phyloP scores from a whole-genome alignment of 2,113 vertebrate species.

The Mesembrinibis cayennensis region DNA sequence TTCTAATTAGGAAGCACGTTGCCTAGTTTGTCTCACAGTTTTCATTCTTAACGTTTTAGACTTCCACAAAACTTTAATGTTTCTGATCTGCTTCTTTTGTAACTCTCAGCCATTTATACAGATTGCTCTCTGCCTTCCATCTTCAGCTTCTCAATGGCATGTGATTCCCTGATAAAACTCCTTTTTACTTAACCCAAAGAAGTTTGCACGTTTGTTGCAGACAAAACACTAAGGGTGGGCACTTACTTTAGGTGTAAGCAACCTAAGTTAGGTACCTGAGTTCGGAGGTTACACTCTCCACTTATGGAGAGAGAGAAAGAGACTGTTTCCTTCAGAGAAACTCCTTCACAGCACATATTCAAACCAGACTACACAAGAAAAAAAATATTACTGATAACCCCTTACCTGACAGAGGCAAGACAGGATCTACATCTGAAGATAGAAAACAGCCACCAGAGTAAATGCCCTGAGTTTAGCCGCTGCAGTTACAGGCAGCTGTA shows the following conservation, averaged over 20 bases:
- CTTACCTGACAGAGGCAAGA: not conserved
- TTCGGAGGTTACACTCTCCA: not conserved
- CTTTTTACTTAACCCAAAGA: not conserved
- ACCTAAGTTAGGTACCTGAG: fast-evolving
- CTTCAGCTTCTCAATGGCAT: not conserved
- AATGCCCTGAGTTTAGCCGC: fast-evolving
- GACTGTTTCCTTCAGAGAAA: not conserved
- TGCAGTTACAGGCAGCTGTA: fast-evolving
- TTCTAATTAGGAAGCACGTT: not conserved
- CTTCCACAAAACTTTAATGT: not conserved
- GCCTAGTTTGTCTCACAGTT: not conserved
- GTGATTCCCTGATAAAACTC: not conserved
- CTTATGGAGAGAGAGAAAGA: fast-evolving
- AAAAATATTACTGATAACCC: fast-evolving
- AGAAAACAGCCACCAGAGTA: fast-evolving
- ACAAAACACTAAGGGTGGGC: fast-evolving
- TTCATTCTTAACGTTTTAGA: not conserved
- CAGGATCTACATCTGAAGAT: fast-evolving
- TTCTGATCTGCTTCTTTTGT: not conserved
- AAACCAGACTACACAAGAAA: not conserved
- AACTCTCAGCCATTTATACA: not conserved
- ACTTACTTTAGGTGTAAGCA: fast-evolving
- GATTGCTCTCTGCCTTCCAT: not conserved
- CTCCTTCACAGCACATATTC: not conserved
- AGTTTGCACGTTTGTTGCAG: fast-evolving